Base-by-base conservation (phyloP, 2,797 vertebrate species). In the Holocentrus rufus region DNA sequence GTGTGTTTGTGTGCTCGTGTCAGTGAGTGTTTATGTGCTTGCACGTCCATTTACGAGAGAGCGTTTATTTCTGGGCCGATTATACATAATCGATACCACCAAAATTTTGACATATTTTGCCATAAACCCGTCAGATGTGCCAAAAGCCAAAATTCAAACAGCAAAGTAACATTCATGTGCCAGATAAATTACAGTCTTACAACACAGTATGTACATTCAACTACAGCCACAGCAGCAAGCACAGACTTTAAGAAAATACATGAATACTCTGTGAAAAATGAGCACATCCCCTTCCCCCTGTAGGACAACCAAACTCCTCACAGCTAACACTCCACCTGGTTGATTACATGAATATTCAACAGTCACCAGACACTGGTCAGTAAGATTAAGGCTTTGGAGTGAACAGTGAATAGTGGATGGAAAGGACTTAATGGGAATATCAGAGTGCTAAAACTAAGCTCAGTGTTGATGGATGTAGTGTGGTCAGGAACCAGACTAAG, bases 181-280 rank as follows among this genome's bases (percentile, higher is more conserved):
- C 2, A 8, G 18, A 13, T 22, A 30, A 49, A 62, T 11, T 39
- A 39, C 36, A 10, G 57, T 44, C 17, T 60, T 57, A 64, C 82
- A 71, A 60, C 65, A 69, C 80, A 59, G 64, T 20, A 63, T 64
- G 49, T 71, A 79, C 80, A 76, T 81, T 84, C 80, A 75, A 73
- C 18, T 50, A 70, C 65, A 55, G 67, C 10, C 62, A 79, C 76
- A 62, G 82, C 57, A 61, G 62, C 4, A 64, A 81, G 55, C 65
- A 74, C 67, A 39, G 53, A 71, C 39, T 20, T 20, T 30, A 74
- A 57, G 67, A 50, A 63, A 56, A 69, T 39, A 39, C n/a, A 50
- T 53, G 30, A 55, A 46, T 22, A 57, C 47, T 42, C 46, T 7
- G 5, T 8, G 36, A 39, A 31, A 10, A 11, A 52, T 23, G 5